Evolutionary conservation across 2,113 vertebrate genomes (phyloP).

Genomic region (Sinocyclocheilus anophthalmus): DNA sequence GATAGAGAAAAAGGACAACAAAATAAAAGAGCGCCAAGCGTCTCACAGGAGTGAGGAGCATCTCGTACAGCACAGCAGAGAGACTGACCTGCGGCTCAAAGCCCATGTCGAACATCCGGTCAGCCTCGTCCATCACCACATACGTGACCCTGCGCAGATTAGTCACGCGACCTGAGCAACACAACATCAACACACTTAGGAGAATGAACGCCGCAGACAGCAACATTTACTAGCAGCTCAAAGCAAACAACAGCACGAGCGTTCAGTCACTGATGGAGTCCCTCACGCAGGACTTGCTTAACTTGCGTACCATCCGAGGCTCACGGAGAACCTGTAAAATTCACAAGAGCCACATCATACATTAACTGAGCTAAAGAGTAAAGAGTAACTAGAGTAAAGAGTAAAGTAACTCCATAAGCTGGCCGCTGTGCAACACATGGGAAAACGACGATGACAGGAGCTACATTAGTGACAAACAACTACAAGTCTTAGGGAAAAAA

Average conservation of each 20-base stretch:
- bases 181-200: neutral
- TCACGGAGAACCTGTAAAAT: constrained; percentile 94
- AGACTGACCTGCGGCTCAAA: constrained; percentile 93
- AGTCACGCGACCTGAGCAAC: constrained; percentile 89
- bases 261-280: neutral
- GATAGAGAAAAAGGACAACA: no score
- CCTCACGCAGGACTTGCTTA: constrained; percentile 69
- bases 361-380: constrained; percentile 83
- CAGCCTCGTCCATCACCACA: constrained; percentile 96
- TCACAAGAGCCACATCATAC: constrained; percentile 98
- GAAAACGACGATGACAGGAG: no score
- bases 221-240: neutral
- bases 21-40: no score
- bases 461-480: no score
- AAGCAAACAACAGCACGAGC: neutral
- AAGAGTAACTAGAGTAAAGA: no score
- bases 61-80: neutral
- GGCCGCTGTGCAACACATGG: no score
- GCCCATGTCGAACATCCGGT: constrained; percentile 99
- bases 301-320: constrained; percentile 88
- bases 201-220: neutral
- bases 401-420: no score
- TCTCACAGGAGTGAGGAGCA: no score
- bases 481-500: no score
- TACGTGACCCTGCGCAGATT: constrained; percentile 94